Base-by-base conservation (phyloP, 1,140 invertebrate species). In the Pseudoatta argentina region DNA sequence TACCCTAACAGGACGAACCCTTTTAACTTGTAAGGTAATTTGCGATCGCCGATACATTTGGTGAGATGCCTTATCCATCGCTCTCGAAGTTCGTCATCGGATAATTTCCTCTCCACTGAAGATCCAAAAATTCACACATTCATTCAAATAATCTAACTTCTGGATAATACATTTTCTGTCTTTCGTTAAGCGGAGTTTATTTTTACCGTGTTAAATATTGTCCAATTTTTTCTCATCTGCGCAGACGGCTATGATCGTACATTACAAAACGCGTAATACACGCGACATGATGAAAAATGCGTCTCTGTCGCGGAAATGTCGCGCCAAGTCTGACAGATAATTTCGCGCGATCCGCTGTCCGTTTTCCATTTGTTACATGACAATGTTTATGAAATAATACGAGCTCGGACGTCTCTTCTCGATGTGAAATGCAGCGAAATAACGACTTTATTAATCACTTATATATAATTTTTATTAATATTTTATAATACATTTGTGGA, bases 351-450 rank as follows among this genome's bases (percentile, higher is more conserved):
- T 69, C 77, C 30, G 14, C n/a, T 16, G 69, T 44, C 24, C 39
- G 39, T 61, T 44, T 27, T 67, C 24, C 55, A 83, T 83, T 73
- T 83, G 79, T 83, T 83, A 83, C 27, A 55, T 83, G 79, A 73
- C 79, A 51, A 18, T 73, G 57, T 83, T 82, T 72, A 83, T 61
- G 34, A 83, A 83, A 83, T 83, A 63, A 83, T 73, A 73, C 27
- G 44, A 27, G 27, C 48, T 63, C 14, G 24, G 34, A 4, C 44
- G 18, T 73, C n/a, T 72, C 21, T 24, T 21, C 21, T 8, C 24
- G 18, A 2, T 27, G 18, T 6, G 8, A 61, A 48, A 73, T 30
- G 6, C 39, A 18, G 7, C 53, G 53, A 61, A n/a, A 30, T 16
- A 59, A 57, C 24, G 21, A 72, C 39, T 24, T 73, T 72, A 72